Percentiles rank a stretch among this genome's conserved stretches.
These are phyloP conservation scores for Brachyptera putata DNA, from an alignment of 2,888 invertebrate genomes.

Conservation along the genomic window DNA sequence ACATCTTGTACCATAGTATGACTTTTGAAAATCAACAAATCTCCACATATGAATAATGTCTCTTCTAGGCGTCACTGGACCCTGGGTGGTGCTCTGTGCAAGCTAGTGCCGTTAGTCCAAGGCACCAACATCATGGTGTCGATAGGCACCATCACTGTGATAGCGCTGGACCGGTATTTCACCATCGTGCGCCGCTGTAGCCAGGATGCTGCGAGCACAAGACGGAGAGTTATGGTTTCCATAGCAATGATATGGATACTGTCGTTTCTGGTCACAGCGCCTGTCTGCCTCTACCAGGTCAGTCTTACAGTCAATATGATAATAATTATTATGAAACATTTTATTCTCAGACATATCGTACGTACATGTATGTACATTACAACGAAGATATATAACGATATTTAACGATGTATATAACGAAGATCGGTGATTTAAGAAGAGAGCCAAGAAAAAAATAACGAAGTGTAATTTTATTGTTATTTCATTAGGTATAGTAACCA, in stretches of 20 bases:
- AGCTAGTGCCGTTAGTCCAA: constrained; percentile 53
- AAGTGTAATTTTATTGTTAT: too few species aligned
- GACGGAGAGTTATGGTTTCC: constrained; percentile 38
- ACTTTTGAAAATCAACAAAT: too few species aligned
- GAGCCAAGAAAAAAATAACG: too few species aligned
- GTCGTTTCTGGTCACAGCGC: constrained; percentile 37
- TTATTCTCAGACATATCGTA: too few species aligned
- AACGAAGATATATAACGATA: too few species aligned
- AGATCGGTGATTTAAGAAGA: too few species aligned
- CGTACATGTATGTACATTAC: too few species aligned
- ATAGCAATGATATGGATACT: constrained; percentile 39
- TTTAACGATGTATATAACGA: too few species aligned
- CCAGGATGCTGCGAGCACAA: constrained; percentile 30
- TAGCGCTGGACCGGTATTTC: constrained; percentile 46
- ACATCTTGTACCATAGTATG: too few species aligned
- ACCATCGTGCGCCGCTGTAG: constrained; percentile 44
- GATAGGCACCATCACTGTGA: constrained; percentile 57
- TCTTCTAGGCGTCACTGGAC: constrained; percentile 51
- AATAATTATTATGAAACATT: too few species aligned
- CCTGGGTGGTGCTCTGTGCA: constrained; percentile 54
- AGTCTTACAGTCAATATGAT: constrained; percentile 1
- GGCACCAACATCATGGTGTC: constrained; percentile 58
- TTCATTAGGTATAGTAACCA: too few species aligned
- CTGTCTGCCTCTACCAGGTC: constrained; percentile 40
- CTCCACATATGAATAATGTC: too few species aligned